phyloP scores from a whole-genome alignment of 2,888 invertebrate genomes.

The Choreutis nemorana region DNA sequence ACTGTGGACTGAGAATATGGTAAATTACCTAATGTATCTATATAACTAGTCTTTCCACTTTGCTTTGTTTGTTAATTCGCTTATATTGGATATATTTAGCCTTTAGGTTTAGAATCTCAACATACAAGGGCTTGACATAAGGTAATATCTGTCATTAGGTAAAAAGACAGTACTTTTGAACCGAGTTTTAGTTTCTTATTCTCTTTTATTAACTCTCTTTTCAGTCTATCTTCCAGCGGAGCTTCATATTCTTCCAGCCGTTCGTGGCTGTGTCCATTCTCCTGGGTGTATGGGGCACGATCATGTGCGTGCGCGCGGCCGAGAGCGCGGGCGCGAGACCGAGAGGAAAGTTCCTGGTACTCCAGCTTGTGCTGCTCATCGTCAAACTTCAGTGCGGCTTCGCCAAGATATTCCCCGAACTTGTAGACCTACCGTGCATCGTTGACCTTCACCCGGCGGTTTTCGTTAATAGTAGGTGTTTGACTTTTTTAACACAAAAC shows the following conservation, averaged over 20 bases:
- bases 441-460: conserved; percentile 71
- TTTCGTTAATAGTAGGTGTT: conserved; percentile 70
- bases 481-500: too few relatives aligned
- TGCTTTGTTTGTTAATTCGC: too few relatives aligned
- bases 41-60: too few relatives aligned
- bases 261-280: conserved; percentile 71
- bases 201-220: conserved; percentile 12
- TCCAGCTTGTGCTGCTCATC: conserved; percentile 71
- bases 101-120: too few relatives aligned
- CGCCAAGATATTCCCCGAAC: conserved; percentile 63
- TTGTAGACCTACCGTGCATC: conserved; percentile 68
- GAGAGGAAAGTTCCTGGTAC: conserved; percentile 59
- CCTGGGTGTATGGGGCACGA: conserved; percentile 73
- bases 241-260: conserved; percentile 71
- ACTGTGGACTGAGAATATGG: conserved; percentile 72
- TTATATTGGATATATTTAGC: too few relatives aligned
- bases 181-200: background rate
- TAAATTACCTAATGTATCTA: too few relatives aligned
- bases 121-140: too few relatives aligned
- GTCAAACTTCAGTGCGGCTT: conserved; percentile 73
- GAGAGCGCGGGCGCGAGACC: conserved; percentile 48
- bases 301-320: conserved; percentile 64
- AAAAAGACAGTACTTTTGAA: too few relatives aligned
- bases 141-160: too few relatives aligned
- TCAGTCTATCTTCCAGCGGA: conserved; percentile 65